Conservation (phyloP, 2,113 vertebrate genomes). For the Hippocampus abdominalis region DNA sequence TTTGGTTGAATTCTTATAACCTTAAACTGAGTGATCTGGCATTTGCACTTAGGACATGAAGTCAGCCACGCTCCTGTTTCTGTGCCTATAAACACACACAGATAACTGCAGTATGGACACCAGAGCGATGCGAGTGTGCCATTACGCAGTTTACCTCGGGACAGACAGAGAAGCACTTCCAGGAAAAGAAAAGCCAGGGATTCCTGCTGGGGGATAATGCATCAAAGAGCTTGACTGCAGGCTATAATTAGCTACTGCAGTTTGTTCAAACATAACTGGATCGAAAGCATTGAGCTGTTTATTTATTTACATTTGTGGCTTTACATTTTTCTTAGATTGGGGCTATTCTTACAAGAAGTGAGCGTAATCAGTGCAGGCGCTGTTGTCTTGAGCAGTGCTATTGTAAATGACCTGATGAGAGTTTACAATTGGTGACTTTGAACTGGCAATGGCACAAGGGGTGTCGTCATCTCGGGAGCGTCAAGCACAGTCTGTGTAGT, state of each 20-base stretch:
- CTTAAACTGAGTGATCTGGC: constrained; percentile 28
- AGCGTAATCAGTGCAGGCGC: not conserved
- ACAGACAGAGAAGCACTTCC: constrained; percentile 66
- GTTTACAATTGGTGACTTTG: constrained; percentile 13
- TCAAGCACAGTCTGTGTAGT: constrained; percentile 11
- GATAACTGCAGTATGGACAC: constrained; percentile 41
- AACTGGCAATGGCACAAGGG: constrained; percentile 16
- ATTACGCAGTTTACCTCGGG: constrained; percentile 65
- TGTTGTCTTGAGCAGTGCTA: not conserved
- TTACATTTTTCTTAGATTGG: constrained; percentile 45
- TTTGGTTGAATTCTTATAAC: constrained; percentile 27
- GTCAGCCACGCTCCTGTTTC: constrained; percentile 19
- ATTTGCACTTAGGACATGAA: constrained; percentile 9
- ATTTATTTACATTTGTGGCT: constrained; percentile 62
- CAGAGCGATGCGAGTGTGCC: constrained; percentile 53
- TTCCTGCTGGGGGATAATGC: constrained; percentile 65
- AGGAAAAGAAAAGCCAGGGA: constrained; percentile 62
- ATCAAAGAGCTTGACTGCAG: constrained; percentile 72
- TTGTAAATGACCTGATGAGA: not conserved
- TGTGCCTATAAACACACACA: constrained; percentile 30
- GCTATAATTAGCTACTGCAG: constrained; percentile 72
- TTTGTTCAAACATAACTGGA: constrained; percentile 65
- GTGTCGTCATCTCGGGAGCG: constrained; percentile 10
- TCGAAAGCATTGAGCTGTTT: constrained; percentile 46
- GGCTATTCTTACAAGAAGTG: constrained; percentile 3